Evolutionary conservation across 2,113 vertebrate species (phyloP).

Genomic region (Elephantulus edwardii): DNA sequence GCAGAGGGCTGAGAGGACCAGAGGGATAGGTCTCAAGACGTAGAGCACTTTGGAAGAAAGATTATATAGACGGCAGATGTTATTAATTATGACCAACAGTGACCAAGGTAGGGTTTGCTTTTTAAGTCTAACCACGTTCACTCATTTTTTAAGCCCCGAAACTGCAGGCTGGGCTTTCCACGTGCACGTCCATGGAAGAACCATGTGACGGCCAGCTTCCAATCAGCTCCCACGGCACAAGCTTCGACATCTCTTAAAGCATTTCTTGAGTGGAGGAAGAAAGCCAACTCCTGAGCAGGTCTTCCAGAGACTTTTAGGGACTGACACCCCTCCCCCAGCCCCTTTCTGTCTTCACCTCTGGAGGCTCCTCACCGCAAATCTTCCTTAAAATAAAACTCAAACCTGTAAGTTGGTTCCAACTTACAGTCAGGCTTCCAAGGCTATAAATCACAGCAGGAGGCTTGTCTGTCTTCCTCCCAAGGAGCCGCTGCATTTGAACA

Average conservation of each 20-base stretch:
- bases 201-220: background rate
- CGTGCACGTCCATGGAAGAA: background rate
- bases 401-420: no score
- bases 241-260: background rate
- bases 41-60: constrained; percentile 23
- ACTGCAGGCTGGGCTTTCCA: background rate
- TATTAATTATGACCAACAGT: constrained; percentile 51
- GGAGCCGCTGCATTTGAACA: no score
- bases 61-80: constrained; percentile 32
- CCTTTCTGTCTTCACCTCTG: background rate
- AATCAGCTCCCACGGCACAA: background rate
- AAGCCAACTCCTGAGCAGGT: background rate
- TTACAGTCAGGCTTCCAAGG: no score
- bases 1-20: background rate
- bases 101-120: background rate
- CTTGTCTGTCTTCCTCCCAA: no score
- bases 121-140: constrained; percentile 8
- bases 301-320: background rate
- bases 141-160: constrained; percentile 49
- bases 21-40: constrained; percentile 49
- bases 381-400: no score
- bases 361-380: background rate
- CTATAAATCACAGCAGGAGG: no score
- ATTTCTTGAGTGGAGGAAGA: background rate
- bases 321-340: background rate